These are phyloP conservation scores for Drosophila infuscata DNA, from an alignment of 2,888 invertebrate species.

Conservation along the genomic window DNA sequence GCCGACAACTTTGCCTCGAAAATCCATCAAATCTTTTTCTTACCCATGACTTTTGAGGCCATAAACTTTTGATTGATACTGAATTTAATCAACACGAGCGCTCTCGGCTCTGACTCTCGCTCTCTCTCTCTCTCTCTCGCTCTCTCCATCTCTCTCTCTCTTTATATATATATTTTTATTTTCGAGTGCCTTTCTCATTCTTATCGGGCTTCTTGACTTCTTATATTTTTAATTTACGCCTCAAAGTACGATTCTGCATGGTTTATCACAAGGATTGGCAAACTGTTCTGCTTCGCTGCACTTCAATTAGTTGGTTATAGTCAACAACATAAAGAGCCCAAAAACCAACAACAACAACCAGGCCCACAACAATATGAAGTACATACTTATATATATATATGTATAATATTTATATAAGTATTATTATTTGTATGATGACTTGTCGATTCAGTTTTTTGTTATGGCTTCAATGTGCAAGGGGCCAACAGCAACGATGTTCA, in stretches of 20 bases:
- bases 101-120: slow-evolving; percentile 27
- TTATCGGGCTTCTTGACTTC: slow-evolving; percentile 34
- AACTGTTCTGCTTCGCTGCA: slow-evolving; percentile 77
- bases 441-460: slow-evolving; percentile 44
- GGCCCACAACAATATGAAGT: slow-evolving; percentile 33
- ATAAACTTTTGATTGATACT: slow-evolving; percentile 81
- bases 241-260: slow-evolving; percentile 76
- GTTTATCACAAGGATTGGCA: slow-evolving; percentile 81
- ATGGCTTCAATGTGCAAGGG: slow-evolving; percentile 42
- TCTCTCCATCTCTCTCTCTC: slow-evolving; percentile 4
- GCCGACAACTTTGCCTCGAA: slow-evolving; percentile 57
- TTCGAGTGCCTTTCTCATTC: slow-evolving; percentile 18
- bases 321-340: slow-evolving; percentile 55
- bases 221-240: slow-evolving; percentile 80
- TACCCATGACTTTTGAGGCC: slow-evolving; percentile 76
- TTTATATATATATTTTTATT: slow-evolving; percentile 11
- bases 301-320: slow-evolving; percentile 74
- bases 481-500: slow-evolving; percentile 42
- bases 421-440: slow-evolving; percentile 52
- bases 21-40: slow-evolving; percentile 71
- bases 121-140: slow-evolving; percentile 4
- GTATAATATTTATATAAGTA: slow-evolving; percentile 16
- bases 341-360: slow-evolving; percentile 20
- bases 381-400: slow-evolving; percentile 13
- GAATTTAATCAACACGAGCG: slow-evolving; percentile 80